These are phyloP conservation scores for Acronicta aceris DNA, from an alignment of 2,888 invertebrate genomes.

Conservation along the genomic window DNA sequence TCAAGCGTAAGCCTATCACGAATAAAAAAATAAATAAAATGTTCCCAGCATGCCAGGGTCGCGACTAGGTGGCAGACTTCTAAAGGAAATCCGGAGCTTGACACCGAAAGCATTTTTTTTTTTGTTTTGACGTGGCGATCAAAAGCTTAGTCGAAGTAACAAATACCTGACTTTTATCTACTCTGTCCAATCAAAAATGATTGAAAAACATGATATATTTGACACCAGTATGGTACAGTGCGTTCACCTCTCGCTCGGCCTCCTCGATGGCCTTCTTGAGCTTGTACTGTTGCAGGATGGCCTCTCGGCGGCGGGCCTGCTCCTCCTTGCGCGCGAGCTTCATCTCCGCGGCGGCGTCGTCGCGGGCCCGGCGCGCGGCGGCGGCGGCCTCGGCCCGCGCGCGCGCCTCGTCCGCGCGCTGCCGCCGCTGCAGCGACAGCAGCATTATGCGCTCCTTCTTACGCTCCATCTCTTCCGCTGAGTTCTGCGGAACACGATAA, in stretches of 20 bases:
- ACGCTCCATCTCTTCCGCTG: constrained; percentile 96
- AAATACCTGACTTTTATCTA: too few species aligned
- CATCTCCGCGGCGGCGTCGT: constrained; percentile 93
- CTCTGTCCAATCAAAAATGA: too few species aligned
- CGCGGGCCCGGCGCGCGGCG: constrained; percentile 93
- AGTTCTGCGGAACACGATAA: constrained; percentile 87
- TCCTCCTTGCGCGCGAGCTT: constrained; percentile 94
- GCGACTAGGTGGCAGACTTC: too few species aligned
- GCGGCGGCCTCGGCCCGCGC: constrained; percentile 92
- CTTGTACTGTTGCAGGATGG: constrained; percentile 97
- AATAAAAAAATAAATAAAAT: too few species aligned
- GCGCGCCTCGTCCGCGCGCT: constrained; percentile 96
- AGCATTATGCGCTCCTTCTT: constrained; percentile 97
- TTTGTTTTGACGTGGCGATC: too few species aligned
- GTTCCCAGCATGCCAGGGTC: too few species aligned
- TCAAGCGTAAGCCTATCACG: too few species aligned
- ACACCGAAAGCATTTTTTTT: too few species aligned
- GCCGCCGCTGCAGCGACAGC: constrained; percentile 96
- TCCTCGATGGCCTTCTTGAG: constrained; percentile 97
- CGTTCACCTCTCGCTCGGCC: constrained; percentile 94
- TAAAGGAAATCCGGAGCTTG: too few species aligned
- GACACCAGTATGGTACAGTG: too few species aligned
- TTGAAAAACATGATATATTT: too few species aligned
- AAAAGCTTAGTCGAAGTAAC: too few species aligned
- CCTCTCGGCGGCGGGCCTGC: constrained; percentile 95